phyloP scores from a whole-genome alignment of 1,140 invertebrate genomes.

The Solenopsis invicta region DNA sequence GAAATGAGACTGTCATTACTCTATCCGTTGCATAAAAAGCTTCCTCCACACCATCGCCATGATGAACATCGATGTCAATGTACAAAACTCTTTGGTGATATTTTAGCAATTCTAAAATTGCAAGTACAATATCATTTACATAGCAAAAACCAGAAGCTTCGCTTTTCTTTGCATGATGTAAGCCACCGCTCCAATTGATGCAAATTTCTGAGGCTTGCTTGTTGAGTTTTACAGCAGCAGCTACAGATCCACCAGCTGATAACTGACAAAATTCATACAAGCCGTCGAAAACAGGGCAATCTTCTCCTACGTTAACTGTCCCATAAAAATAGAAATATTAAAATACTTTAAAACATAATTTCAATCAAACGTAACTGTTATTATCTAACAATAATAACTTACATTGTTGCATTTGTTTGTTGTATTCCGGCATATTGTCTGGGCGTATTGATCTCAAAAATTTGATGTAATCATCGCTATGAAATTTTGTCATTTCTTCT shows the following conservation, averaged over 20 bases:
- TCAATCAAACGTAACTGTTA: neutral
- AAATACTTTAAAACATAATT: conserved; percentile 93
- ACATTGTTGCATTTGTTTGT: conserved; percentile 99
- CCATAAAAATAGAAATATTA: conserved; percentile 89
- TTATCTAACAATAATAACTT: conserved; percentile 88
- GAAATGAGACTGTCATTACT: conserved; percentile 99
- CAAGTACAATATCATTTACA: conserved; percentile 98
- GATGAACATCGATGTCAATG: conserved; percentile 99
- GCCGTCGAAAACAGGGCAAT: conserved; percentile 99
- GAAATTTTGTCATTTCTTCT: conserved; percentile 99
- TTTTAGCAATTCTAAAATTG: conserved; percentile 97
- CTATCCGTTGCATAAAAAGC: conserved; percentile 99
- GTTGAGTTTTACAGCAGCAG: conserved; percentile 98
- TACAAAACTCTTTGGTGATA: conserved; percentile 98
- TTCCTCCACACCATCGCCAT: conserved; percentile 99
- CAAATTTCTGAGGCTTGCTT: conserved; percentile 99
- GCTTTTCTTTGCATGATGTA: conserved; percentile 99
- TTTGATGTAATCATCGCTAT: conserved; percentile 99
- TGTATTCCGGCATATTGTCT: conserved; percentile 99
- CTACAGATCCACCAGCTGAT: conserved; percentile 99
- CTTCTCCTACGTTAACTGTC: conserved; percentile 98
- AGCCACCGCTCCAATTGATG: conserved; percentile 99
- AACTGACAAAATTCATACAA: conserved; percentile 99
- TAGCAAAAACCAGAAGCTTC: conserved; percentile 99
- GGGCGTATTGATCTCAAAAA: conserved; percentile 98